Base-by-base conservation (phyloP, 2,797 vertebrate species). In the Lemur catta region DNA sequence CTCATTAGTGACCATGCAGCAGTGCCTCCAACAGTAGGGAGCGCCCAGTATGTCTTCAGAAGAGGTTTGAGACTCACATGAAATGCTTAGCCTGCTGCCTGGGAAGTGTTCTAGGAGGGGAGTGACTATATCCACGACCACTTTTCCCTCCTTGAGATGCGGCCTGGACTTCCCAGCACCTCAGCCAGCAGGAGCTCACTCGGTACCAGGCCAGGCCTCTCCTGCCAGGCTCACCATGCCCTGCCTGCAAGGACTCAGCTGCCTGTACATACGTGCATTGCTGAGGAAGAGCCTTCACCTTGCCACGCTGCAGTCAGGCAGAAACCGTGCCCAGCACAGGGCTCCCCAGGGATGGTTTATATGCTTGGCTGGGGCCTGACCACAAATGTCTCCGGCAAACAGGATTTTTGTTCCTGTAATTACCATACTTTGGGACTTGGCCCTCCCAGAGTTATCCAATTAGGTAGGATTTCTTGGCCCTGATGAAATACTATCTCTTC, bases 1-100 rank as follows among this genome's bases (percentile, higher is more conserved):
- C 22, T 41, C 55, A 0, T 28, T 38, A 0, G 0, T 1, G 30
- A n/a, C 22, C 4, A 4, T 28, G 6, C 5, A 0, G 12, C 28
- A 9, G 18, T 2, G 30, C 74, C 63, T 17, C 22, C 35, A 52
- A 22, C 28, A 6, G 28, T 12, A 18, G 30, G 20, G 55, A 38
- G n/a, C 0, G 2, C 18, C 1, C 26, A 6, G 72, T 1, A 4
- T 13, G 33, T 14, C 75, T 75, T n/a, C 48, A 9, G 9, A 6
- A 18, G 30, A 55, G 6, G 6, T 11, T 17, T 71, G 50, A 59
- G 30, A 12, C 15, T 61, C 7, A 9, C 24, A 15, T 1, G 35
- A 20, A 65, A 35, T 15, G 6, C 11, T 33, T 1, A 35, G 76
- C 82, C 12, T 15, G 59, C 33, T 20, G 7, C 78, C 72, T 18